These are phyloP conservation scores for Quadroppia sp. DNA, from an alignment of 2,888 invertebrate genomes.

Conservation along the genomic window DNA sequence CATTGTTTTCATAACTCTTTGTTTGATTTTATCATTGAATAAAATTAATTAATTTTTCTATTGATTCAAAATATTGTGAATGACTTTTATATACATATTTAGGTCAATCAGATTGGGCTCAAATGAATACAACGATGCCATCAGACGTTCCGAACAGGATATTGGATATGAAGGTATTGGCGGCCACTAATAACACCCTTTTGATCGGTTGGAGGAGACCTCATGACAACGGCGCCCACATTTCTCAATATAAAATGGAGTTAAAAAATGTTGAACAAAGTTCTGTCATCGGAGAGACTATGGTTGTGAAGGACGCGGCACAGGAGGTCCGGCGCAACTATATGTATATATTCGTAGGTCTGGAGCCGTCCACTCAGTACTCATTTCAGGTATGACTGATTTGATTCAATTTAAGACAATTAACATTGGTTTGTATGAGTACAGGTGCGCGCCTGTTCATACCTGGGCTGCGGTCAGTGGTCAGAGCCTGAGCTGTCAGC, in stretches of 20 bases:
- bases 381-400: slow-evolving; percentile 72
- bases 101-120: slow-evolving; percentile 44
- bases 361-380: slow-evolving; percentile 74
- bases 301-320: slow-evolving; percentile 42
- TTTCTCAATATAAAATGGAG: slow-evolving; percentile 47
- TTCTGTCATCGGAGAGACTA: slow-evolving; percentile 45
- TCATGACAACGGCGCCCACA: slow-evolving; percentile 48
- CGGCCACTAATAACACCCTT: slow-evolving; percentile 47
- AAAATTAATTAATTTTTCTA: too few relatives aligned
- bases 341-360: slow-evolving; percentile 70
- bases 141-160: slow-evolving; percentile 31
- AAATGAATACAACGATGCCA: slow-evolving; percentile 12
- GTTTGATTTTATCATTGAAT: too few relatives aligned
- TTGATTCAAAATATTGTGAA: too few relatives aligned
- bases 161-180: slow-evolving; percentile 43
- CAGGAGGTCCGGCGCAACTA: slow-evolving; percentile 43
- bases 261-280: slow-evolving; percentile 41
- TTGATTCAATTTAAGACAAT: slow-evolving; percentile 59
- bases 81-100: not conserved
- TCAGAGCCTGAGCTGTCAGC: slow-evolving; percentile 68
- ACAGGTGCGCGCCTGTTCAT: slow-evolving; percentile 66
- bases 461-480: slow-evolving; percentile 68
- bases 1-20: too few relatives aligned
- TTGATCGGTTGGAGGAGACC: slow-evolving; percentile 48
- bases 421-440: not conserved